These are phyloP conservation scores for Caenorhabditis uteleia DNA, from an alignment of 2,888 invertebrate species.

Conservation along the genomic window DNA sequence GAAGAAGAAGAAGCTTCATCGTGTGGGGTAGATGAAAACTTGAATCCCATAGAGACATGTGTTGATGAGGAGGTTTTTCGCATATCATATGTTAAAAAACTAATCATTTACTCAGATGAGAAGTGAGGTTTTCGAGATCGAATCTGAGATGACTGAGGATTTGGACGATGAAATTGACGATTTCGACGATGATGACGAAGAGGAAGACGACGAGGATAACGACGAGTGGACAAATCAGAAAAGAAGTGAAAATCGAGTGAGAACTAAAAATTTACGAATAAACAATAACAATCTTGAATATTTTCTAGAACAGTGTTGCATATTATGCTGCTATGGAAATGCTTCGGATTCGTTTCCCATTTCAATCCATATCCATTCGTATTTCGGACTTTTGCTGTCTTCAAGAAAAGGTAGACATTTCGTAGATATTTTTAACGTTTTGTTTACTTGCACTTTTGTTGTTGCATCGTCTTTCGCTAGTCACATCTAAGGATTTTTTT, in stretches of 20 bases:
- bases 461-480: too few species aligned
- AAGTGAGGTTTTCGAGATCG: conserved; percentile 10
- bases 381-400: conserved; percentile 61
- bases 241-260: conserved; percentile 22
- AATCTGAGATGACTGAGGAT: conserved; percentile 29
- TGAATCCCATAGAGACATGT: neutral
- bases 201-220: conserved; percentile 35
- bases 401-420: conserved; percentile 41
- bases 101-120: neutral
- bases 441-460: too few species aligned
- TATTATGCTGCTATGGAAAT: conserved; percentile 58
- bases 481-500: too few species aligned
- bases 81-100: neutral
- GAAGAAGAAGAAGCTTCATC: conserved; percentile 35
- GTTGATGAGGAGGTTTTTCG: conserved; percentile 5
- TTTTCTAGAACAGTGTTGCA: conserved; percentile 30
- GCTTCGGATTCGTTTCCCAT: conserved; percentile 63
- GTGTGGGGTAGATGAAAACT: neutral
- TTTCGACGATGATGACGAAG: conserved; percentile 12
- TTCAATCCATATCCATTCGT: conserved; percentile 60
- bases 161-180: conserved; percentile 14
- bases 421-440: conserved; percentile 4
- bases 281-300: neutral
- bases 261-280: neutral
- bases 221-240: conserved; percentile 45